Conservation (phyloP, 2,113 vertebrate genomes). For the Neotragus pygmaeus region DNA sequence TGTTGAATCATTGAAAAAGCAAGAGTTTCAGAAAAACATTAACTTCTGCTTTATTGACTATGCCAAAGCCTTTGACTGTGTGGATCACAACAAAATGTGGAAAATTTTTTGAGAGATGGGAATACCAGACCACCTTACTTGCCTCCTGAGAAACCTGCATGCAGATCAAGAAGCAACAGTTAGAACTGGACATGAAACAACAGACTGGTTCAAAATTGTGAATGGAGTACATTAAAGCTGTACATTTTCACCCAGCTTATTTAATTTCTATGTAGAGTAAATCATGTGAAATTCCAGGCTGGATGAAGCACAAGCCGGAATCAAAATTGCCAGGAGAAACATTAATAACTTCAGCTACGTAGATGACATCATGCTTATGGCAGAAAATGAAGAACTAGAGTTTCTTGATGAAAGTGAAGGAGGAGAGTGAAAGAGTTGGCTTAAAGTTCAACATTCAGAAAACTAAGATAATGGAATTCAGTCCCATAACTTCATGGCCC, state of each 20-base stretch:
- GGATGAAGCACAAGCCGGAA: background rate
- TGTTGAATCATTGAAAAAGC: background rate
- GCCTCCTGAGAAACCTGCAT: background rate
- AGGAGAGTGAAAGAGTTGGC: background rate
- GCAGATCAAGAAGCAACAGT: background rate
- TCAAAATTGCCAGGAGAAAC: background rate
- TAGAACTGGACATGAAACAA: background rate
- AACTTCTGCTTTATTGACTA: background rate
- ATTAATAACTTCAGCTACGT: accelerated
- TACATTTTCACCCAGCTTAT: background rate
- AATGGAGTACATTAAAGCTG: background rate
- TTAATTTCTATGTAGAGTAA: background rate
- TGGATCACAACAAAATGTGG: background rate
- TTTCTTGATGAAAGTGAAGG: background rate
- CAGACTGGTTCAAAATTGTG: background rate
- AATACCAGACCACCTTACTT: background rate
- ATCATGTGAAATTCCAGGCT: background rate
- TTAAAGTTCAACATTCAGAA: background rate
- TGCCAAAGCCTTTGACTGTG: background rate
- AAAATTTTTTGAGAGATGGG: background rate
- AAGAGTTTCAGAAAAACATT: background rate
- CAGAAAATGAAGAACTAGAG: background rate
- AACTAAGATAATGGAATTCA: background rate
- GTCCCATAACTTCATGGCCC: background rate
- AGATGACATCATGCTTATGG: background rate